These are phyloP conservation scores for Dunckerocampus dactyliophorus DNA, from an alignment of 2,113 vertebrate genomes.

Conservation along the genomic window DNA sequence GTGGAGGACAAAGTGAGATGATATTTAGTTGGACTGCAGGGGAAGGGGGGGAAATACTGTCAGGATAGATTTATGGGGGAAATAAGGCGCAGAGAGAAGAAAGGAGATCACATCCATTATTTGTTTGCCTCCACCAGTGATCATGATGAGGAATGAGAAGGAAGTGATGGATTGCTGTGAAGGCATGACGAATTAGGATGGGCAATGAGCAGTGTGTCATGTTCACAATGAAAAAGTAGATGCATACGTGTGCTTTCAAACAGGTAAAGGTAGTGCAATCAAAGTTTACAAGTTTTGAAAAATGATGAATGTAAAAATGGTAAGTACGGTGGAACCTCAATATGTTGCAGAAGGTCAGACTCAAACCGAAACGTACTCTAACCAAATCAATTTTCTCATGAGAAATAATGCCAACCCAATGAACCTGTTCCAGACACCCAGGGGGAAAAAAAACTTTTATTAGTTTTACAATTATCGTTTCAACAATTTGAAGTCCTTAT, in stretches of 20 bases:
- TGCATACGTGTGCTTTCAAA: conserved; percentile 8
- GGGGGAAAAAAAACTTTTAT: too few relatives aligned
- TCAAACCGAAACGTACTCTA: too few relatives aligned
- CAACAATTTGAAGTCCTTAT: too few relatives aligned
- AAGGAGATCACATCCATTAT: conserved; percentile 28
- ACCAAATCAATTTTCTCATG: too few relatives aligned
- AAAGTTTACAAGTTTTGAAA: too few relatives aligned
- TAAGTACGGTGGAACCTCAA: too few relatives aligned
- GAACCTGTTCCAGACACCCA: too few relatives aligned
- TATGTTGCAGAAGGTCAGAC: too few relatives aligned
- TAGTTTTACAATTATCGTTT: too few relatives aligned
- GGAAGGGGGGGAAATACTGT: background rate
- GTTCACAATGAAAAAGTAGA: conserved; percentile 29
- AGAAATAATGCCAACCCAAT: too few relatives aligned
- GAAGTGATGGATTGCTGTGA: conserved; percentile 45
- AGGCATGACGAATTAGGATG: conserved; percentile 17
- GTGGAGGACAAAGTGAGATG: conserved; percentile 16
- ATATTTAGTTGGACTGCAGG: background rate
- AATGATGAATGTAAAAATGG: too few relatives aligned
- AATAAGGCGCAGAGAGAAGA: conserved; percentile 19
- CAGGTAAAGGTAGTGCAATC: too few relatives aligned
- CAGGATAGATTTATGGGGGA: conserved; percentile 10
- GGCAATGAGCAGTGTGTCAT: conserved; percentile 19
- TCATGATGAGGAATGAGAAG: conserved; percentile 38
- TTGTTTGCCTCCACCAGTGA: conserved; percentile 27